phyloP scores from a whole-genome alignment of 2,113 vertebrate species.

The Numenius arquata region DNA sequence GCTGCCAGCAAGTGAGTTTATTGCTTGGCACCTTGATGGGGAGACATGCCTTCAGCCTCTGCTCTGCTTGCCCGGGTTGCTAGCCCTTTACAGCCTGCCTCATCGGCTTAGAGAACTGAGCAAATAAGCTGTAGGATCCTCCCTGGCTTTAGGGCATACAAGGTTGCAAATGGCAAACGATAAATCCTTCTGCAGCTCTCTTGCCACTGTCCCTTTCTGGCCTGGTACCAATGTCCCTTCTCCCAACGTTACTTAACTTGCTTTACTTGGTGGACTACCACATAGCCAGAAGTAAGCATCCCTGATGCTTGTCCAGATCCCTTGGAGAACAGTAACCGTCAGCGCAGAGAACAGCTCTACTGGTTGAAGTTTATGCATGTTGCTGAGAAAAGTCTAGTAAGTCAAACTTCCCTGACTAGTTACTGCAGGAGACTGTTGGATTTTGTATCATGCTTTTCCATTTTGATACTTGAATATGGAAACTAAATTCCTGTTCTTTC shows the following conservation, averaged over 20 bases:
- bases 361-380: background rate
- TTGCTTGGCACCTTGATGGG: background rate
- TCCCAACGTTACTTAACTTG: background rate
- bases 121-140: background rate
- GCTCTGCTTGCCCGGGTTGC: fast-evolving
- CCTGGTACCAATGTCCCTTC: background rate
- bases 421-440: background rate
- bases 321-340: background rate
- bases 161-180: background rate
- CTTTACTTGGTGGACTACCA: background rate
- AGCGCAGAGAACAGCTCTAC: background rate
- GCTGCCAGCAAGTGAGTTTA: background rate
- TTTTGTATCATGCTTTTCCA: background rate
- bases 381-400: background rate
- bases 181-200: background rate
- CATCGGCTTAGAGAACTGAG: background rate
- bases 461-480: background rate
- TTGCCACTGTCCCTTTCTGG: background rate
- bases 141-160: background rate
- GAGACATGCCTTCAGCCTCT: background rate
- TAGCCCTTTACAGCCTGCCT: background rate
- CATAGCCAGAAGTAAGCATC: background rate
- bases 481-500: background rate
- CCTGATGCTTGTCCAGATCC: background rate
- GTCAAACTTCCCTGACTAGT: background rate